Evolutionary conservation across 2,888 invertebrate genomes (phyloP).

Genomic region (Idaea aversata): DNA sequence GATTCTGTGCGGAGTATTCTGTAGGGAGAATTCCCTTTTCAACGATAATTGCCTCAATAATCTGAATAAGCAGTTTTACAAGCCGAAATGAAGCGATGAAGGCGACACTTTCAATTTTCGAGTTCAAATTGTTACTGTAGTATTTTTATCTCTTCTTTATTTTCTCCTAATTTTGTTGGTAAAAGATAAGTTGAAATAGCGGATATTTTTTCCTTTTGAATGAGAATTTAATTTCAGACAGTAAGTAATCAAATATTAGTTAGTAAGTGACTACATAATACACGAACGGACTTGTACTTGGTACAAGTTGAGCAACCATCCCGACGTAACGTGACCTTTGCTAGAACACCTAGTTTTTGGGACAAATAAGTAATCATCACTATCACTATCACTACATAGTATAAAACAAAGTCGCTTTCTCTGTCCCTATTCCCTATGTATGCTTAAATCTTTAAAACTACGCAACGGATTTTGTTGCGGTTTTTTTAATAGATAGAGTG

Average conservation of each 20-base stretch:
- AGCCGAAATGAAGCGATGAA: constrained; percentile 26
- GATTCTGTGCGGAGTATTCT: constrained; percentile 32
- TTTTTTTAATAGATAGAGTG: too few relatives aligned
- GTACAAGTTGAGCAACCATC: too few relatives aligned
- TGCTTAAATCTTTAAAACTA: too few relatives aligned
- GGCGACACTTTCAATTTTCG: constrained; percentile 2
- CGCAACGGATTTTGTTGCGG: too few relatives aligned
- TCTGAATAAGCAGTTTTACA: constrained; percentile 30
- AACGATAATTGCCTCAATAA: constrained; percentile 43
- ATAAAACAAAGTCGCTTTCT: too few relatives aligned
- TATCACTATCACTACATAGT: too few relatives aligned
- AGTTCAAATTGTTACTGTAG: constrained; percentile 2
- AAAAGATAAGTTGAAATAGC: background rate
- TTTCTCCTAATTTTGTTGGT: background rate
- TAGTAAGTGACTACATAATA: too few relatives aligned
- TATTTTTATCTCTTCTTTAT: background rate
- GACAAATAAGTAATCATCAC: too few relatives aligned
- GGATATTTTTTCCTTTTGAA: background rate
- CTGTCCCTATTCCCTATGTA: too few relatives aligned
- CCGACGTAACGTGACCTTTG: too few relatives aligned
- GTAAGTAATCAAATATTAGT: background rate
- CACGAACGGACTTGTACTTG: too few relatives aligned
- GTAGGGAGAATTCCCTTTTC: constrained; percentile 32
- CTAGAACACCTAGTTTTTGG: too few relatives aligned
- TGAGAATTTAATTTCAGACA: background rate